These are phyloP conservation scores for Myripristis murdjan DNA, from an alignment of 2,797 vertebrate genomes.

Conservation along the genomic window DNA sequence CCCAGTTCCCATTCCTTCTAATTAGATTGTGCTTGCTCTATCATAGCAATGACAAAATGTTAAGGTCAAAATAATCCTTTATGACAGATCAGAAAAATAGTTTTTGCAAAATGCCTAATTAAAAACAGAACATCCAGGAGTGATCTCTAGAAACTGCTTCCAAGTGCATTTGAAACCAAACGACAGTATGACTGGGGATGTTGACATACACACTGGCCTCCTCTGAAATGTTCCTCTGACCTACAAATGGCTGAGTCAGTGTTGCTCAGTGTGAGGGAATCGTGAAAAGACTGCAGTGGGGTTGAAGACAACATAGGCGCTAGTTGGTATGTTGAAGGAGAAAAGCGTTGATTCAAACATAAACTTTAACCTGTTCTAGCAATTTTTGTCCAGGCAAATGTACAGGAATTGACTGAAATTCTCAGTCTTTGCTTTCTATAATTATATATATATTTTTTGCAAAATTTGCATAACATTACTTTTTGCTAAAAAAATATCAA, in stretches of 20 bases:
- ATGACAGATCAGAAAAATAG: too few relatives aligned
- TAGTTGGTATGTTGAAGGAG: conserved; percentile 56
- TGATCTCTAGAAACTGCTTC: too few relatives aligned
- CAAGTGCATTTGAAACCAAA: too few relatives aligned
- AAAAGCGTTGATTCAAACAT: conserved; percentile 26
- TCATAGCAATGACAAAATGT: too few relatives aligned
- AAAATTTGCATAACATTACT: conserved; percentile 74
- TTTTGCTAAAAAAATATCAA: conserved; percentile 77
- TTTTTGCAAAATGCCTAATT: too few relatives aligned
- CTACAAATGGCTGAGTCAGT: conserved; percentile 43
- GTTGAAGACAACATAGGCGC: conserved; percentile 71
- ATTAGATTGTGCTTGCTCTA: too few relatives aligned
- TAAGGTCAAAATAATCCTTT: too few relatives aligned
- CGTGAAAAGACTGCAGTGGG: neutral
- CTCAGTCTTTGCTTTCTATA: conserved; percentile 58
- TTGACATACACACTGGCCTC: too few relatives aligned
- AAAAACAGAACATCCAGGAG: too few relatives aligned
- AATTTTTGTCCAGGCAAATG: conserved; percentile 51
- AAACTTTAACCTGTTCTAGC: neutral
- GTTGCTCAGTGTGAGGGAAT: neutral
- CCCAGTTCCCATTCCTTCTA: too few relatives aligned
- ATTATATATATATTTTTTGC: conserved; percentile 72
- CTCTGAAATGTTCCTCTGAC: conserved; percentile 40
- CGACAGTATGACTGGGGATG: too few relatives aligned
- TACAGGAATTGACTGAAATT: conserved; percentile 59